Base-by-base conservation (phyloP, 2,888 invertebrate genomes). In the Polydesmus complanatus region DNA sequence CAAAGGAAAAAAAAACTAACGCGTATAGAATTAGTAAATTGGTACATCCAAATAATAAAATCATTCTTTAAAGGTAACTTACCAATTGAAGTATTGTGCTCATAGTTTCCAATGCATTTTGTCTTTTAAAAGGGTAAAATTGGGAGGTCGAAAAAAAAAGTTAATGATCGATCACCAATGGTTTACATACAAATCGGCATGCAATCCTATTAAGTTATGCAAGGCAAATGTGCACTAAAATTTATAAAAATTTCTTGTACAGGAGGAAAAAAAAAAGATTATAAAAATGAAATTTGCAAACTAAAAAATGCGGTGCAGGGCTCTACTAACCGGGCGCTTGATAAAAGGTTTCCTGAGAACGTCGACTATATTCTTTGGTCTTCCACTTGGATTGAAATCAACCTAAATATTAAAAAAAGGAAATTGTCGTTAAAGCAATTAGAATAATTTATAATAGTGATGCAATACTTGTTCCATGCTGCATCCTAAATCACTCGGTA, bases 271-370 rank as follows among this genome's bases (percentile, higher is more conserved):
- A 5, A 8, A 37, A n/a, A n/a, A n/a, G n/a, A n/a, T 14, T 8
- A 37, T 37, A 5, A 37, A 37, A 37, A 14, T 37, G 37, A 37
- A 37, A 37, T n/a, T n/a, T n/a, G n/a, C n/a, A n/a, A n/a, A n/a
- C n/a, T n/a, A n/a, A n/a, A n/a, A n/a, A n/a, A n/a, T n/a, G n/a
- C n/a, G n/a, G n/a, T n/a, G n/a, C n/a, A n/a, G n/a, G n/a, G n/a
- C n/a, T 22, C 2, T 22, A 37, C 23, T 48, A 48, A 63, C 63
- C 47, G 62, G 64, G 56, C 61, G 21, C 47, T 60, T 62, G 27
- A 26, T 77, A 73, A 84, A 84, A 50, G 84, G 84, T 68, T 83
- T 79, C 66, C 80, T 78, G 68, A 84, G 78, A 70, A 83, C 75
- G 73, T 79, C 80, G 72, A 82, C 81, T 74, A 83, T 78, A 67